Evolutionary conservation across 2,797 vertebrate species (phyloP), one percentile per base, ranked within the genome.

Genomic region (Chrysocyon brachyurus): DNA sequence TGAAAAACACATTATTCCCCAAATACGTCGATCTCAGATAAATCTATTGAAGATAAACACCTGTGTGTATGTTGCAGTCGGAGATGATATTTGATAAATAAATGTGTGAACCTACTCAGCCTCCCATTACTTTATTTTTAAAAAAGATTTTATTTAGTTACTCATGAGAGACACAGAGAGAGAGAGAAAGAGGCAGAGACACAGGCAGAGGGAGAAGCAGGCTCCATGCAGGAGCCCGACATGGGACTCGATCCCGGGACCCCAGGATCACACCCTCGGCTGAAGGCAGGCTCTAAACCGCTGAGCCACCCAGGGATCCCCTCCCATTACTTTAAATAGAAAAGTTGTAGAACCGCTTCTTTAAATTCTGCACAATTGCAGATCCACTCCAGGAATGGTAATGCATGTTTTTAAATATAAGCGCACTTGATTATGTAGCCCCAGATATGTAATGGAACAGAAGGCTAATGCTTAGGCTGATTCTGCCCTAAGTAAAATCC

Each of bases 391-490:
- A 33, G 86, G 63, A 91, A 96, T 90, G 96, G 83, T 90, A 97
- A 97, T 79, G 46, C 75, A 22, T 91, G 57, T 91, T 97, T 96
- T 83, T 83, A 94, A 96, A 78, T 72, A 95, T 87, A 63, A 91
- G 66, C 0, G 1, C 85, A 54, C 40, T 95, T 95, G 73, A 87
- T 95, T 86, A 91, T 75, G 22, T 85, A 93, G 57, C 33, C 57
- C 36, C 72, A 78, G 77, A 87, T 87, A 91, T 21, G 64, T 85
- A 90, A 87, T 90, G n/a, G 52, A 96, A 95, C 96, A 97, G 93
- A 96, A 96, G 89, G 83, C 90, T 91, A 87, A 97, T 91, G 79
- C n/a, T 91, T 91, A 21, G 57, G 52, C 78, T 89, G 66, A 94
- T 91, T 97, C 26, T 91, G 12, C 64, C 73, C 79, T 66, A 81